Conservation (phyloP, 53 echinoderm and acorn worm genomes). For the Crossaster papposus region DNA sequence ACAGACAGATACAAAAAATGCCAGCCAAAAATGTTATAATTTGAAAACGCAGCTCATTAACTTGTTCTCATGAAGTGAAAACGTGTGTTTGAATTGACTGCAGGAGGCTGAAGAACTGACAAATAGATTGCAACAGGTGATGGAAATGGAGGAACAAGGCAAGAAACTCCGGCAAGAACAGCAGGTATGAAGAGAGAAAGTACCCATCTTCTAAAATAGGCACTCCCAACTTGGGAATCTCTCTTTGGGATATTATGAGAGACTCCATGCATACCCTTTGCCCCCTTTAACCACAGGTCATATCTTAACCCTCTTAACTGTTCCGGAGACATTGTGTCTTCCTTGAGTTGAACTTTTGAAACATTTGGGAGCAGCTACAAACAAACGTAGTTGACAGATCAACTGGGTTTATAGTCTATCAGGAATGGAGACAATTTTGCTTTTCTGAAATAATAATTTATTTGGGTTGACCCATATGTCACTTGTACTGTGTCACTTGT, state of each 20-base stretch:
- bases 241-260: background rate
- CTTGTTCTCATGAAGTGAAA: background rate
- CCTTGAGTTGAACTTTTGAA: too few relatives aligned
- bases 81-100: background rate
- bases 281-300: background rate
- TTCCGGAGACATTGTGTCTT: too few relatives aligned
- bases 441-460: too few relatives aligned
- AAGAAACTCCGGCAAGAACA: slow-evolving; percentile 69
- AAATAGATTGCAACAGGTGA: slow-evolving; percentile 72
- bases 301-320: background rate
- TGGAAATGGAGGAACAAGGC: slow-evolving; percentile 72
- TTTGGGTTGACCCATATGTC: too few relatives aligned
- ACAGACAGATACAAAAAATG: too few relatives aligned
- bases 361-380: too few relatives aligned
- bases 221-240: background rate
- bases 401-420: too few relatives aligned
- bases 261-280: background rate
- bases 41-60: too few relatives aligned
- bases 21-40: too few relatives aligned
- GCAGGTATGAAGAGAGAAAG: slow-evolving; percentile 56
- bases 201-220: background rate
- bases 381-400: too few relatives aligned
- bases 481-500: too few relatives aligned
- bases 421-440: too few relatives aligned
- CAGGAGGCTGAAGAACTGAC: slow-evolving; percentile 78